These are phyloP conservation scores for Anarrhichthys ocellatus DNA, from an alignment of 2,113 vertebrate species.

Conservation along the genomic window DNA sequence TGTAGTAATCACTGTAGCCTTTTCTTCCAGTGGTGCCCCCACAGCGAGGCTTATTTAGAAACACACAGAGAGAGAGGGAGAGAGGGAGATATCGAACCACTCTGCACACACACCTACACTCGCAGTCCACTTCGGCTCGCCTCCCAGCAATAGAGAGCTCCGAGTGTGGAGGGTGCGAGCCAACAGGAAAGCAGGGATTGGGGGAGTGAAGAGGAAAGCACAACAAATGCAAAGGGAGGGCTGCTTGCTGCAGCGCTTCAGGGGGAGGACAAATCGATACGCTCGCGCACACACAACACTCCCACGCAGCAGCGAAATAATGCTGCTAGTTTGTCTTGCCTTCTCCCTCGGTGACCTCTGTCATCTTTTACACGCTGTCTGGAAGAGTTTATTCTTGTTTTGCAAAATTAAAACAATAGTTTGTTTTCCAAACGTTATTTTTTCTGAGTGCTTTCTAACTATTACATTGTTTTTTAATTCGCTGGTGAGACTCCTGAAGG, in stretches of 20 bases:
- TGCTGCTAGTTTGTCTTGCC: conserved; percentile 53
- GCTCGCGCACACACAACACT: conserved; percentile 51
- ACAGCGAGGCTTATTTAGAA: conserved; percentile 50
- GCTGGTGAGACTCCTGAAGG: background rate
- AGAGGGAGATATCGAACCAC: conserved; percentile 45
- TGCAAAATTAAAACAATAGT: background rate
- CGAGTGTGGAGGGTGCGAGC: conserved; percentile 56
- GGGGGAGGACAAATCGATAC: conserved; percentile 74
- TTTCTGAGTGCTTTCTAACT: background rate
- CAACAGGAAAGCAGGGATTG: conserved; percentile 52
- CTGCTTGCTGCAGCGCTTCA: conserved; percentile 49
- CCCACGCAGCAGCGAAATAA: conserved; percentile 72
- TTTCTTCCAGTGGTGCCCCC: conserved; percentile 31
- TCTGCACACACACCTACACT: conserved; percentile 23
- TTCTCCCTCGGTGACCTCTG: conserved; percentile 60
- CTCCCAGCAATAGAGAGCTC: conserved; percentile 48
- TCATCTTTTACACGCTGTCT: conserved; percentile 41
- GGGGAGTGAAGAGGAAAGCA: conserved; percentile 34
- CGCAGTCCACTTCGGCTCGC: conserved; percentile 41
- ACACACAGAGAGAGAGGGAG: conserved; percentile 30
- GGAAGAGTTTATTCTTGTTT: conserved; percentile 48
- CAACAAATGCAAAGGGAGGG: conserved; percentile 46
- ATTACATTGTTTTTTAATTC: background rate
- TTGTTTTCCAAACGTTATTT: background rate
- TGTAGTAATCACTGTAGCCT: conserved; percentile 48